These are phyloP conservation scores for Parus major DNA, from an alignment of 2,113 vertebrate genomes.

Conservation along the genomic window DNA sequence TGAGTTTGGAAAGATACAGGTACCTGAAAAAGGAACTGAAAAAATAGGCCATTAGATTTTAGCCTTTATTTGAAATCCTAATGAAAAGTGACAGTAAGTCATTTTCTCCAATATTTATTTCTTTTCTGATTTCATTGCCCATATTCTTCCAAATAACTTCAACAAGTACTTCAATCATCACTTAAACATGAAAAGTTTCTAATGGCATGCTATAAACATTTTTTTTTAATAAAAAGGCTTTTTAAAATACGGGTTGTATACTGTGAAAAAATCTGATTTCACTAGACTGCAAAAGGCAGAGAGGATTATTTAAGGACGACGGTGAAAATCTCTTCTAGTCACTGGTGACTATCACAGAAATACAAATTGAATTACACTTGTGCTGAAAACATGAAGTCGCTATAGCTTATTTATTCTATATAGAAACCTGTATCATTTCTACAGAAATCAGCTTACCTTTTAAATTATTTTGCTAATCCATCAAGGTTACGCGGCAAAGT, in stretches of 20 bases:
- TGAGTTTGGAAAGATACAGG: not conserved
- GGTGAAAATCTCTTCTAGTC: not conserved
- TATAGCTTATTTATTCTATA: conserved; percentile 1
- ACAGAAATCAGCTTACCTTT: conserved; percentile 8
- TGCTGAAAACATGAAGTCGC: conserved; percentile 24
- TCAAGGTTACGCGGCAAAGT: conserved; percentile 17
- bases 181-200: not conserved
- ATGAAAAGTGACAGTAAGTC: not conserved
- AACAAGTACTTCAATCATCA: not conserved
- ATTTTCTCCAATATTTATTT: not conserved
- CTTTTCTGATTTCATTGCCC: not conserved
- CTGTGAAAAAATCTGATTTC: not conserved
- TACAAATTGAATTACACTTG: not conserved
- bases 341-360: not conserved
- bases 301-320: not conserved
- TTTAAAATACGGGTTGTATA: not conserved
- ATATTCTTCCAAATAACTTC: not conserved
- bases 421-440: not conserved
- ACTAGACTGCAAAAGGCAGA: not conserved
- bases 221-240: rapidly evolving
- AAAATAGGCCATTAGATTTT: not conserved
- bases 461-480: conserved; percentile 41
- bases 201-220: not conserved
- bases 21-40: not conserved
- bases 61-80: not conserved